Base-by-base conservation (phyloP, 2,888 invertebrate species). In the Cerastoderma edule region DNA sequence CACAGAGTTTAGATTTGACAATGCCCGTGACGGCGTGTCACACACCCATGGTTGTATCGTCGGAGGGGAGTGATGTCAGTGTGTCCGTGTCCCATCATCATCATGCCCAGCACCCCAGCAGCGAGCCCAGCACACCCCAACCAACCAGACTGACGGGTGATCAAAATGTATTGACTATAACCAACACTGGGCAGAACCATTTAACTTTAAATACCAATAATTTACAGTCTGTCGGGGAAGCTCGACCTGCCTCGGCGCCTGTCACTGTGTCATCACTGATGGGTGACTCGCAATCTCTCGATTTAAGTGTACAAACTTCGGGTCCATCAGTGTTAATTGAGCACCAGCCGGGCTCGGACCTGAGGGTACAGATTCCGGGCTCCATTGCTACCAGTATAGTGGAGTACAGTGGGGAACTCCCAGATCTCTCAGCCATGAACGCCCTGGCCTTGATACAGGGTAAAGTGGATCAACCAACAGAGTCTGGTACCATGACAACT, bases 401-500 rank as follows among this genome's bases (percentile, higher is more conserved):
- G 5, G 81, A 81, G 46, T 81, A 78, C 39, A 78, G 81, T 63
- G 81, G 81, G 10, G 81, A 81, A 44, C 65, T 81, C 13, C 81
- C 81, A 5, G 81, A 81, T 65, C 66, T 81, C 46, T 78, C 81
- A 19, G 81, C 78, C 5, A 81, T 81, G 53, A 81, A 81, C 63
- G 78, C 81, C n/a, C 48, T 81, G 60, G 70, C 81, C 22, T 69
- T 81, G 46, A 81, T 81, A 39, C 81, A 81, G 54, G 78, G 81
- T 24, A 81, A 81, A 57, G 63, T 67, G 30, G 80, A 80, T 64
- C 72, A 74, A 44, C 46, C 69, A 56, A 60, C 70, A 28, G 76
- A 76, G 53, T 53, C 70, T 27, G 76, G 73, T 35, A 67, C 76
- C 64, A 67, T 63, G 19, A 63, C 56, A 27, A 68, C 53, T 67